Evolutionary conservation across 2,113 vertebrate genomes (phyloP).

Genomic region (Psophia crepitans): DNA sequence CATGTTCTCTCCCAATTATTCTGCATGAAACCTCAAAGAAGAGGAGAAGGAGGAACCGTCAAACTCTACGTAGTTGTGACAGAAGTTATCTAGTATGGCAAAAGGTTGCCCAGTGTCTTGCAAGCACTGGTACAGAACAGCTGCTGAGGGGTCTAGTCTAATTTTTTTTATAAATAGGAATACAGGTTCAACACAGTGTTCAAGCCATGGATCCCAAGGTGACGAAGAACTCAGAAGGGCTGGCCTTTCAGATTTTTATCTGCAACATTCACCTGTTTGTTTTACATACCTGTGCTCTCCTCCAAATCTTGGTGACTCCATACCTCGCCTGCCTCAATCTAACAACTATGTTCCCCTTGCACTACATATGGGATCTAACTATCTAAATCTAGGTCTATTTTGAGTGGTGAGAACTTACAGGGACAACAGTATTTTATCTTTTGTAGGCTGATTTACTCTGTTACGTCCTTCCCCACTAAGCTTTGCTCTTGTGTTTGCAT

Average conservation of each 20-base stretch:
- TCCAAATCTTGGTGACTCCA: neutral
- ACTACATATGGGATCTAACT: neutral
- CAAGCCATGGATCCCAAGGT: neutral
- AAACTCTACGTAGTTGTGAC: accelerated
- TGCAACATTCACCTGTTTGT: neutral
- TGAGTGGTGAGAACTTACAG: neutral
- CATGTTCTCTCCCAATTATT: neutral
- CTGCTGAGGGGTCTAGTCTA: neutral
- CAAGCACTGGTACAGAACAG: neutral
- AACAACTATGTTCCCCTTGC: neutral
- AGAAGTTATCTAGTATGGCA: neutral
- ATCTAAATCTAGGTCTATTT: neutral
- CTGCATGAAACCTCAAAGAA: neutral
- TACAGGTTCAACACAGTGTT: neutral
- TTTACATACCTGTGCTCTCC: neutral
- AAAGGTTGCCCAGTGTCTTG: neutral
- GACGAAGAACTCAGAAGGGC: neutral
- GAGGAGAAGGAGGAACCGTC: neutral
- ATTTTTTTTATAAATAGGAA: neutral
- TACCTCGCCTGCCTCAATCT: neutral
- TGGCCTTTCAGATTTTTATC: neutral
- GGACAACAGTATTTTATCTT: neutral
- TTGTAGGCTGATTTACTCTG: neutral
- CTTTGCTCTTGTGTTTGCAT: neutral
- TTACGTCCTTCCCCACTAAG: neutral